Base-by-base conservation (phyloP, 2,797 vertebrate species). In the Acipenser transmontanus region DNA sequence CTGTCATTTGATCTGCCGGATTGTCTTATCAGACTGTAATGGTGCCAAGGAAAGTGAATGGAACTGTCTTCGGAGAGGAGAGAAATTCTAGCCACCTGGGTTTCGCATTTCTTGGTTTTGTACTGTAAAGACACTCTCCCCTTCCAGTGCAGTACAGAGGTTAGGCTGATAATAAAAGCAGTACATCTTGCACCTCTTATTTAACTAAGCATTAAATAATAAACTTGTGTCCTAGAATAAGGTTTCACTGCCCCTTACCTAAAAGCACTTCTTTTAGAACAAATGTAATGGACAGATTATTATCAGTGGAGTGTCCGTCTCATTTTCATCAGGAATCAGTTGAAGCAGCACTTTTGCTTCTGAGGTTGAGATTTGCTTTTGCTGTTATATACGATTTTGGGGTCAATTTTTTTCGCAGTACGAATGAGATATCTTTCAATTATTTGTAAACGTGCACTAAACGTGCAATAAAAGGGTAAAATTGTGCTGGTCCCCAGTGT, bases 351-450 rank as follows among this genome's bases (percentile, higher is more conserved):
- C 60, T 71, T 77, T 63, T 71, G 70, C 67, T 49, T 68, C 70
- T 73, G 75, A 67, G 71, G 68, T 70, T 76, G 70, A 69, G 69
- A 74, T 59, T 73, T 61, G 70, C 14, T 61, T 69, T 67, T 65
- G 59, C 73, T 74, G 52, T 76, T 87, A 82, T 87, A 82, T 86
- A 88, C 88, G 77, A 65, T 66, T 56, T 79, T 86, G 87, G 89
- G 84, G 85, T 88, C 57, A 59, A 6, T 12, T 2, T 17, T 17
- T 13, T 59, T 59, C 7, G 1, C 34, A 34, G 34, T 34, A 34
- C 34, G 4, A 34, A 34, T 34, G 2, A 34, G 34, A 34, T 34
- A 34, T 34, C 4, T 34, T 34, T 34, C 34, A 34, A 34, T 34
- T 4, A 34, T 34, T 34, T 34, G 34, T 34, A 34, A 34, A 34